Evolutionary conservation across 2,797 vertebrate species (phyloP), one percentile per base, ranked within the genome.

Genomic region (Australoheros facetus): DNA sequence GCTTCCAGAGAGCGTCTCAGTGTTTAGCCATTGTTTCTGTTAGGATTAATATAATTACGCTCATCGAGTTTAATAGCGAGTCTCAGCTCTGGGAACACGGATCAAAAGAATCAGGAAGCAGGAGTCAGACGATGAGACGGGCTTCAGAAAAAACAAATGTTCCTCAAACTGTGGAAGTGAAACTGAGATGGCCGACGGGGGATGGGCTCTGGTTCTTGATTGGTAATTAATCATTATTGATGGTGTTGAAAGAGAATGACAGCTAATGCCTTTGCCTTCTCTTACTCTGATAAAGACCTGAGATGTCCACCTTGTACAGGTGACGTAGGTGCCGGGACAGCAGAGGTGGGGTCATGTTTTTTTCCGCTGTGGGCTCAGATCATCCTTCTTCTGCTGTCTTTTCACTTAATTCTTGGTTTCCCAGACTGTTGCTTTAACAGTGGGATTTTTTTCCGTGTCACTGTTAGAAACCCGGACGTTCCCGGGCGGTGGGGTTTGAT

Each of bases 361-460:
- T 9, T 23, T 37, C 39, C 45, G 8, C 34, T 3, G 6, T 28
- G 34, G 45, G 28, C 56, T 84, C 69, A 34, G 14, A 45, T 56
- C 58, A 26, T 54, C 56, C 45, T 77, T 26, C 17, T 7, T 42
- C 19, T 10, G 32, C 32, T 75, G 48, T 76, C 73, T 77, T 85
- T 79, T 66, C n/a, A 77, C 73, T 77, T 7, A 59, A 12, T 78
- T 54, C 37, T 42, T 14, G 1, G 10, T 1, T 5, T 62, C 3
- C 2, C 59, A 42, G 16, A 54, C 12, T 42, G 45, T 16, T 5
- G 4, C 53, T 23, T 23, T 45, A 45, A 48, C 42, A 16, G 42
- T 14, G 42, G 54, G 21, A 0, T 16, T 32, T 1, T 1, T 0
- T 58, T 3, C 56, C 28, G 9, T 6, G 28, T 30, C 48, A 19